Base-by-base conservation (phyloP, 2,797 vertebrate species). In the Psittacula derbiana region DNA sequence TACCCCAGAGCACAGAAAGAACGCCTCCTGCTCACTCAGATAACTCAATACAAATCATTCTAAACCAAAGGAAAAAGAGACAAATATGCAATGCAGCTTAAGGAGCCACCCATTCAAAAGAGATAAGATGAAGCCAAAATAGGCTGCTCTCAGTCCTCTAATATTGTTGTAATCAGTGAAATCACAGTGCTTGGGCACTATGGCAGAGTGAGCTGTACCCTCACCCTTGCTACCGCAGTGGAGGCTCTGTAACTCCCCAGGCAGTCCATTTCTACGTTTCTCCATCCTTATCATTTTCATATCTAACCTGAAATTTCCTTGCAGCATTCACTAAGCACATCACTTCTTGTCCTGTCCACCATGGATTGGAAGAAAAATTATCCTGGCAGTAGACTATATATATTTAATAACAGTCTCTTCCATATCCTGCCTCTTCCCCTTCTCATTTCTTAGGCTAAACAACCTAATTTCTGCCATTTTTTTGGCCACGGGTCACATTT, bases 251-350 rank as follows among this genome's bases (percentile, higher is more conserved):
- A 58, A 19, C 5, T 88, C 66, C 61, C 8, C 38, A 90, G 57
- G 33, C 69, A 81, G n/a, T 55, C 76, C 86, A 65, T 83, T 95
- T 92, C 85, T 92, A 11, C 62, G 21, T 70, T 86, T 90, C 57
- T 96, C 44, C 30, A 69, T 53, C 80, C 61, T 72, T 82, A 85
- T 38, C 13, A 70, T 89, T 92, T 93, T 81, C 65, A 75, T 84
- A 79, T 69, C 73, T 81, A 86, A 81, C 62, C 46, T 86, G 87
- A 93, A 46, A 61, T 80, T 90, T 95, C 44, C 70, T 92, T 84
- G 61, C 46, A 83, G 53, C 38, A 38, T 75, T 94, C 62, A 62
- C 65, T 80, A 61, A 79, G 46, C 21, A 21, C 53, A 69, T 91
- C 36, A 58, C n/a, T 92, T 85, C 69, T 80, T 65, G 46, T 80